Conservation (phyloP, 2,888 invertebrate genomes). For the Diabrotica balteata region DNA sequence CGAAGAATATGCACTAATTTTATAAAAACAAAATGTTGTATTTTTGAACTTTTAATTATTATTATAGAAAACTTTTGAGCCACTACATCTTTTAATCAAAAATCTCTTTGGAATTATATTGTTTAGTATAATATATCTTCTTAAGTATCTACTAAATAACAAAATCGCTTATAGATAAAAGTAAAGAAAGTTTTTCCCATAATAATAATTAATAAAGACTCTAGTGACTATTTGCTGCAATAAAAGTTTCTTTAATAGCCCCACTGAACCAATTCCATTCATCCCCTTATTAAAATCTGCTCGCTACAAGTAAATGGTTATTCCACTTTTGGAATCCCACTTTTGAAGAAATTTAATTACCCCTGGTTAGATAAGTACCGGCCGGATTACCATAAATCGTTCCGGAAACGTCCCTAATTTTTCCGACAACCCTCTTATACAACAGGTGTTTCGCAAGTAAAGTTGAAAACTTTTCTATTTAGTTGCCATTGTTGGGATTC, state of each 20-base stretch:
- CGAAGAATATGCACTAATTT: no score
- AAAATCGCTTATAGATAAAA: no score
- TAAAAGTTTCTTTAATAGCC: conserved; percentile 9
- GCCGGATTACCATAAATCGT: conserved; percentile 25
- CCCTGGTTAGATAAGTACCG: conserved; percentile 10
- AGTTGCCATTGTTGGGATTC: conserved; percentile 30
- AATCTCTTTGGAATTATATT: no score
- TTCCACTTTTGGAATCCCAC: conserved; percentile 11
- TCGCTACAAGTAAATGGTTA: conserved; percentile 13
- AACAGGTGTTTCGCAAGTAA: conserved; percentile 39
- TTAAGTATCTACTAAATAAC: no score
- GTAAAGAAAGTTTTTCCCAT: no score
- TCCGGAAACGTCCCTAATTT: conserved; percentile 30
- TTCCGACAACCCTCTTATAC: conserved; percentile 28
- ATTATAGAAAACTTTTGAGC: no score
- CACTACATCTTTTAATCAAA: no score
- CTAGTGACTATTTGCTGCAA: neutral
- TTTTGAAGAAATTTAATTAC: conserved; percentile 17
- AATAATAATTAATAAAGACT: neutral
- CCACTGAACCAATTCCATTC: conserved; percentile 13
- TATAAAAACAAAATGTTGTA: no score
- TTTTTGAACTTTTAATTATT: no score
- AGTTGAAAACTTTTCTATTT: conserved; percentile 36
- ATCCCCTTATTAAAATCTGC: conserved; percentile 4
- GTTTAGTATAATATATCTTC: no score